phyloP scores from a whole-genome alignment of 2,797 vertebrate genomes.

The Xenopus petersii region DNA sequence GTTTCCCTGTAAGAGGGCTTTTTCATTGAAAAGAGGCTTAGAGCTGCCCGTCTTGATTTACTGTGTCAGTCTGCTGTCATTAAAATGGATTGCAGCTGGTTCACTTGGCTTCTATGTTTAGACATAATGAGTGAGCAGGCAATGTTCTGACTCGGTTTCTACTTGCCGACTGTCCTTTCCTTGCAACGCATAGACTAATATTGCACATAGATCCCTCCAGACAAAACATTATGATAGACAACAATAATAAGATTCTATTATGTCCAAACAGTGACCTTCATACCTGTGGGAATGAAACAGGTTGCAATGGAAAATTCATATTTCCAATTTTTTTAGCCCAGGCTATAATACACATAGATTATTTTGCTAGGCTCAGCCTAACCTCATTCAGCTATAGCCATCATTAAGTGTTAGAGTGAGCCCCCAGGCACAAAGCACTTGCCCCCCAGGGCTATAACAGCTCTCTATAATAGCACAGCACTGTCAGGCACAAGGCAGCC shows the following conservation, averaged over 20 bases:
- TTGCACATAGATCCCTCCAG: not conserved
- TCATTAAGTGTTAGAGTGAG: no score
- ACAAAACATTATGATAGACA: no score
- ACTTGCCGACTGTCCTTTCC: not conserved
- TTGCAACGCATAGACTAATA: not conserved
- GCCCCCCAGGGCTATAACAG: no score
- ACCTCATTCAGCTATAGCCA: no score
- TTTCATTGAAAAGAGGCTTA: slow-evolving; percentile 46
- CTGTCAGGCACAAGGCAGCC: no score
- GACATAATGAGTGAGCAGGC: slow-evolving; percentile 33
- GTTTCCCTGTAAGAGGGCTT: slow-evolving; percentile 45
- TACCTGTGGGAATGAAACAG: not conserved
- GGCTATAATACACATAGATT: no score
- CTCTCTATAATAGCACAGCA: no score
- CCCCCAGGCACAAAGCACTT: no score
- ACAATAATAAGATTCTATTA: not conserved
- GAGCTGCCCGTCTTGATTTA: slow-evolving; percentile 44
- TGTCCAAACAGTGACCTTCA: not conserved
- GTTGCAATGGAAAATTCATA: not conserved
- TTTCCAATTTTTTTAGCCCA: not conserved
- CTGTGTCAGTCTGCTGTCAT: slow-evolving; percentile 44
- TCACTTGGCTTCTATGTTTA: slow-evolving; percentile 31
- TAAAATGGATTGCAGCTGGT: slow-evolving; percentile 41
- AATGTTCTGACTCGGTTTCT: slow-evolving; percentile 15
- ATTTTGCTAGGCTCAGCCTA: no score